phyloP scores from a whole-genome alignment of 2,888 invertebrate genomes.

The Troglohyphantes excavatus region DNA sequence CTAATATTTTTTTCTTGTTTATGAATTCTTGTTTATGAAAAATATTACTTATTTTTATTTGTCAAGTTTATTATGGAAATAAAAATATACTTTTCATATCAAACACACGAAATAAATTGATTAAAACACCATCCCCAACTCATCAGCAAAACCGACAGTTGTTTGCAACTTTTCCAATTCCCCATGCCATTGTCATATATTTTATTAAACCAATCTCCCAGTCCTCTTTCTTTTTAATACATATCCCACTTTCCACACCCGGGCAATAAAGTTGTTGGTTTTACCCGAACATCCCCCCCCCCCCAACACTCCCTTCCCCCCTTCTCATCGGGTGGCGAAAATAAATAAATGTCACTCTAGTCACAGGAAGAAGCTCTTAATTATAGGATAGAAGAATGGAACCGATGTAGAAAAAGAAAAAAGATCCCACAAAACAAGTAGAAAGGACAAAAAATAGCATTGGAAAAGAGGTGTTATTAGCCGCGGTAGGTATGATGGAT shows the following conservation, averaged over 20 bases:
- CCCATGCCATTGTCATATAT: constrained; percentile 18
- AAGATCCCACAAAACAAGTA: not conserved
- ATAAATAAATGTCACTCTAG: constrained; percentile 47
- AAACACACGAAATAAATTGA: no score
- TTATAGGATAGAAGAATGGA: not conserved
- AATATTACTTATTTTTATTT: no score
- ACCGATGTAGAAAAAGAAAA: not conserved
- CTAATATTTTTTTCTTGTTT: no score
- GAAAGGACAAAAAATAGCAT: not conserved
- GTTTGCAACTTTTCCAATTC: not conserved
- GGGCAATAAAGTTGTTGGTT: constrained; percentile 16
- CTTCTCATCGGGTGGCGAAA: not conserved
- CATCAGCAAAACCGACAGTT: not conserved
- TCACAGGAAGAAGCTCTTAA: constrained; percentile 11
- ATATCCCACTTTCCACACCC: not conserved
- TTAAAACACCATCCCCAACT: not conserved
- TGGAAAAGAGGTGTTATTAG: constrained; percentile 39
- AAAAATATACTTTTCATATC: no score
- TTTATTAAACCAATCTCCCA: constrained; percentile 32
- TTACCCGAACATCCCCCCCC: not conserved
- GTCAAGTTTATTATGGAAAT: no score
- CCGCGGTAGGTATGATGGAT: constrained; percentile 21
- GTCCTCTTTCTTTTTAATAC: not conserved
- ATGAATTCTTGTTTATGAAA: no score
- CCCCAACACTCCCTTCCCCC: not conserved